Base-by-base conservation (phyloP, 2,888 invertebrate genomes). In the Tenthredo livida region DNA sequence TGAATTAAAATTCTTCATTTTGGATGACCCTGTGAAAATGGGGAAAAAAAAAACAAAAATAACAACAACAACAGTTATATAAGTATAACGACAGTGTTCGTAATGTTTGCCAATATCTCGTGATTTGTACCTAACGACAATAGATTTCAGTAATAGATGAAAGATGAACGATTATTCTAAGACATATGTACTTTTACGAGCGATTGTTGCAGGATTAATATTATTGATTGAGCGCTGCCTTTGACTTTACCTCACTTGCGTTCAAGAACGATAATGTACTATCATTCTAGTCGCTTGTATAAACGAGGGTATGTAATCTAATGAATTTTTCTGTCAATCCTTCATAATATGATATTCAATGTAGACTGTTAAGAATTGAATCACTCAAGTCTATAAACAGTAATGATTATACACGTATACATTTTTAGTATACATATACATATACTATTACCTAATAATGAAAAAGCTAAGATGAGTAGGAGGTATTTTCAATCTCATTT, bases 401-500 rank as follows among this genome's bases (percentile, higher is more conserved):
- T 61, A 61, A 54, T n/a, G n/a, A 54, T 54, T 61, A 61, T 61
- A 61, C 25, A 61, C 61, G 9, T 61, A 61, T 21, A 61, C n/a
- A 61, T 47, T 47, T 47, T 47, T 47, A 47, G 47, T 10, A 61
- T 21, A 70, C 2, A 40, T 15, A 70, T 9, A 40, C 33, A 17
- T 70, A 37, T 70, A 37, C n/a, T 37, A n/a, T 33, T 33, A 33
- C 33, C 4, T 54, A n/a, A 54, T 54, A n/a, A 37, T 70, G 29
- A 5, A 75, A 75, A 21, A 25, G 47, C 47, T 25, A 21, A 43
- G 25, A 15, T 47, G 50, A 50, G 5, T 12, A 15, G 77, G 77
- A 54, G 25, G 17, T 77, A 50, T 54, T 77, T 43, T 54, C n/a
- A 77, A 77, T 77, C 77, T 77, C 50, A 77, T 54, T 77, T 77